Base-by-base conservation (phyloP, 2,888 invertebrate species). In the Tyria jacobaeae region DNA sequence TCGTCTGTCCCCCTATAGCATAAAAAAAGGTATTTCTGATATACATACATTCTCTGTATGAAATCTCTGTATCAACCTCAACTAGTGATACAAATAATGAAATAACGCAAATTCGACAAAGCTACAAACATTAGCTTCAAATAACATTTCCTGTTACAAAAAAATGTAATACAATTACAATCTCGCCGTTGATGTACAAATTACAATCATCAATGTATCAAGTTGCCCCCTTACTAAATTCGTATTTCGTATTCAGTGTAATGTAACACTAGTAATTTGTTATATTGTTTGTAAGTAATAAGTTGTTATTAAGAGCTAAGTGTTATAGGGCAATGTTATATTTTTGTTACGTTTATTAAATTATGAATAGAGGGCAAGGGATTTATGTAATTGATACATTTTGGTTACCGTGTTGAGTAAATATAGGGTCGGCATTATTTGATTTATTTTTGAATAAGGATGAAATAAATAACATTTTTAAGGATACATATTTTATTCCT, bases 81-180 rank as follows among this genome's bases (percentile, higher is more conserved):
- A 39, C 9, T 9, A 39, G 17, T 31, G 21, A 17, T 25, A 15
- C 24, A 41, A 17, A 7, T 6, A 17, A 21, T 47, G 6, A 21
- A 24, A 34, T 31, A 57, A 53, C 5, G 37, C 21, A 25, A 37
- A 51, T 34, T 17, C 21, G 7, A 55, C 3, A 56, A 50, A 41
- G 39, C 34, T 7, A 55, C 39, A 53, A 48, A 69, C 65, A 71
- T 64, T 59, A 70, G 75, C 72, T 60, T 77, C 76, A 58, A 62
- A 73, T 82, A 72, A 64, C 79, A 76, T 65, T 78, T 82, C 83
- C 83, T 65, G 62, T 60, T 60, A 70, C 15, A 49, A 62, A 64
- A 57, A 55, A 44, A 21, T 21, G 53, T 50, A 60, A 24, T 51
- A 66, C 50, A 69, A 70, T 70, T 49, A 68, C 60, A 68, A 57